Evolutionary conservation across 35 echinoderm and acorn worm genomes (phyloP), one percentile per base, ranked within the genome.

Genomic region (Amphiura filiformis): DNA sequence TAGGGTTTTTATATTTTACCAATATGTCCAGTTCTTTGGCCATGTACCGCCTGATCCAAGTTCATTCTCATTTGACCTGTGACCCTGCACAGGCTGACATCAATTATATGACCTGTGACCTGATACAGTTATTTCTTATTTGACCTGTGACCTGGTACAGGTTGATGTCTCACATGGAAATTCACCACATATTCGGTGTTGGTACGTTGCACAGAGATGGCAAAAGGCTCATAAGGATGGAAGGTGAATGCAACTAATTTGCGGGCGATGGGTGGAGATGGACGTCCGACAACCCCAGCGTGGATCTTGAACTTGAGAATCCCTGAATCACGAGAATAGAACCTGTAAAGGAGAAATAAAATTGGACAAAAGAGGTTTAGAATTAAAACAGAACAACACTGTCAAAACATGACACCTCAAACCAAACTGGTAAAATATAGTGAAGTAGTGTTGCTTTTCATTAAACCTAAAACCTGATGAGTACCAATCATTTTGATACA

Each of bases 151-250:
- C 35, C 82, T 32, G 56, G 85, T 35, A 84, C 84, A 39, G 86
- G 80, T 28, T 92, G 87, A 76, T 94, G 92, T 26, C 93, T 75
- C 3, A 94, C 89, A 47, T 98, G 96, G 47, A 98, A 94, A 70
- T 98, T 98, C 40, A 98, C 96, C 33, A 98, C 93, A 88, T 98
- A 98, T 84, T 98, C 96, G 37, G 96, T 94, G 83, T 94, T 98
- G 1, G 96, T 98, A 3, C 92, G 81, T 89, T 98, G 96, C 17
- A 98, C 96, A 0, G 96, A 98, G 78, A 98, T 98, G 34, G 96
- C 96, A 40, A 98, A 98, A n/a, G 96, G 96, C 39, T 98, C 96
- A 34, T 98, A 94, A 0, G 96, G 96, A 39, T 98, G 96, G 33
- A 98, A 98, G 82, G 96, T 98, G 93, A 98, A 94, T 30, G 93